Conservation (phyloP, 1,140 invertebrate species). For the Euglossa dilemma region DNA sequence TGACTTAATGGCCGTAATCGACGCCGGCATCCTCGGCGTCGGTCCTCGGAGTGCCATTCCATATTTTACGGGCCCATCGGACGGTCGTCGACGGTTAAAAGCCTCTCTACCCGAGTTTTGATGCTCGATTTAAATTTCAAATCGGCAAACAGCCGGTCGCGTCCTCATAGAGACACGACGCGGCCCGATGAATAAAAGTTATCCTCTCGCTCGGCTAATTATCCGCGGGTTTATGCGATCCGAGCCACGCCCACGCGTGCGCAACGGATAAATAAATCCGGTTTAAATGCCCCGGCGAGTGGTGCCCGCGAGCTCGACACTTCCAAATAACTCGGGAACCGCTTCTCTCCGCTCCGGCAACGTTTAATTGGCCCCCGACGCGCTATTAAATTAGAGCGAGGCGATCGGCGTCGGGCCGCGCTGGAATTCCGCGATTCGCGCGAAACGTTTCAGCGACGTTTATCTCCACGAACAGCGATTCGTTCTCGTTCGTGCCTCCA, state of each 20-base stretch:
- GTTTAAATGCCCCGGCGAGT: background rate
- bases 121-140: background rate
- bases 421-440: background rate
- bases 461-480: background rate
- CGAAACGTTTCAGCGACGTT: background rate
- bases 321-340: background rate
- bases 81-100: background rate
- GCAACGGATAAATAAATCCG: background rate
- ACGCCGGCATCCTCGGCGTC: background rate
- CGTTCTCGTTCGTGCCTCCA: background rate
- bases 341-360: background rate
- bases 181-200: background rate
- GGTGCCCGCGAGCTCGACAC: background rate
- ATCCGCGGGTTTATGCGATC: background rate
- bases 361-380: constrained; percentile 3
- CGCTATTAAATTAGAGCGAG: background rate
- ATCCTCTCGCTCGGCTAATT: background rate
- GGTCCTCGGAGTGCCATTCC: background rate
- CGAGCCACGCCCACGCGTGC: background rate
- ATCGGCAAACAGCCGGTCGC: background rate
- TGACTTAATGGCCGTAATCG: constrained; percentile 46
- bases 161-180: background rate
- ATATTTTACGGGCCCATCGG: background rate
- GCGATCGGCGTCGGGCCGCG: background rate
- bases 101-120: no score